Evolutionary conservation across 1,140 invertebrate genomes (phyloP), one percentile per base, ranked within the genome.

Genomic region (Ceratosolen fusciceps): DNA sequence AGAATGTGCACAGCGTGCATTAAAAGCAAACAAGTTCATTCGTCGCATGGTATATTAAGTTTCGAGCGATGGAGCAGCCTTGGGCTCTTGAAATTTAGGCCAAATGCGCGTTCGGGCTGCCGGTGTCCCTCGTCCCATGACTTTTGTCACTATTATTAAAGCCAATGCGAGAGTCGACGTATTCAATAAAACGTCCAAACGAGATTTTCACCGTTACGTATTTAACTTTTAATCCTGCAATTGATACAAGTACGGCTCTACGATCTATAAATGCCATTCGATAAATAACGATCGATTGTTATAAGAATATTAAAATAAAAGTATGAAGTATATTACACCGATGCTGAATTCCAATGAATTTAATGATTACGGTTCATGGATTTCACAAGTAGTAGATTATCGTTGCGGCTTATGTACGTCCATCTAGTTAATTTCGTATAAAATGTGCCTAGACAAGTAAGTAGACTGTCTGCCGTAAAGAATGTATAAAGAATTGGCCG

Each of bases 31-130:
- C 24, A 19, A 2, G 24, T 29, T 39, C 19, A 49, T 47, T 12
- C 1, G 47, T 9, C 10, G 9, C 3, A 14, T 70, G 43, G 37
- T 49, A 49, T 2, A 49, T 70, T 49, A 39, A 16, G 24, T 43
- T 24, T 70, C 16, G 39, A 47, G 24, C 16, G 8, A 70, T 2
- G 21, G 43, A 12, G n/a, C 21, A 21, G 47, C 67, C 67, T 47
- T 70, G 39, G 26, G 9, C 5, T 70, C 34, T 47, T 70, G 12
- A 26, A 70, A 70, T 70, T 70, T 70, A 70, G 67, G 67, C 37
- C 67, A 49, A 70, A 47, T 31, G 39, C 21, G 24, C n/a, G 39
- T 47, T 70, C 16, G 21, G 24, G 29, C 21, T 14, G 31, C 60
- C 21, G 12, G 60, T 65, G 24, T 37, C 19, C 29, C 31, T 65